These are phyloP conservation scores for Poeciliopsis presidionis DNA, from an alignment of 2,797 vertebrate species.

Conservation along the genomic window DNA sequence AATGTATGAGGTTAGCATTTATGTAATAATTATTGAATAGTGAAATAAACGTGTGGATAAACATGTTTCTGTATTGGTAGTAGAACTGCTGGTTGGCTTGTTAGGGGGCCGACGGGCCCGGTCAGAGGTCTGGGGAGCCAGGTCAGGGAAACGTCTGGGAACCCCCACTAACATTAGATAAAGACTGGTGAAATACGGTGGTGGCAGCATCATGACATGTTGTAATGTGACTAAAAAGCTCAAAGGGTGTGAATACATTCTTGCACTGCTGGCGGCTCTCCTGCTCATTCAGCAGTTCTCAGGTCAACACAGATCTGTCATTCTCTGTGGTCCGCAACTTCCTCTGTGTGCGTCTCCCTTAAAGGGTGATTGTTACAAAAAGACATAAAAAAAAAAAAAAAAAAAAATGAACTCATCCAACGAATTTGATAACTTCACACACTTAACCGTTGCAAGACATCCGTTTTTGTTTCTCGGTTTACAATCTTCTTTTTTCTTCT, in stretches of 20 bases:
- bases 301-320: background rate
- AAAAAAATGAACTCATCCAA: background rate
- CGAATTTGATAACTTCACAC: slow-evolving; percentile 59
- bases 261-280: slow-evolving; percentile 13
- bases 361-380: slow-evolving; percentile 69
- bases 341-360: slow-evolving; percentile 51
- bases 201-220: background rate
- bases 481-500: slow-evolving; percentile 62
- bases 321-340: slow-evolving; percentile 25
- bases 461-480: slow-evolving; percentile 48
- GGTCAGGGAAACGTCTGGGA: background rate
- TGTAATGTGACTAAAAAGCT: background rate
- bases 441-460: slow-evolving; percentile 55
- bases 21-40: background rate
- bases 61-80: background rate
- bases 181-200: background rate
- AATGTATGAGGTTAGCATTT: background rate
- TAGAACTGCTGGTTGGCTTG: background rate
- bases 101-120: too few relatives aligned
- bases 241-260: background rate
- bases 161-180: background rate
- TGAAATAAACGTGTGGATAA: background rate
- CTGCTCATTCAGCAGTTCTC: background rate
- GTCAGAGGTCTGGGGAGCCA: background rate
- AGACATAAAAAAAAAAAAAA: slow-evolving; percentile 60